Base-by-base conservation (phyloP, 1,140 invertebrate species). In the Drosophila arawakana region DNA sequence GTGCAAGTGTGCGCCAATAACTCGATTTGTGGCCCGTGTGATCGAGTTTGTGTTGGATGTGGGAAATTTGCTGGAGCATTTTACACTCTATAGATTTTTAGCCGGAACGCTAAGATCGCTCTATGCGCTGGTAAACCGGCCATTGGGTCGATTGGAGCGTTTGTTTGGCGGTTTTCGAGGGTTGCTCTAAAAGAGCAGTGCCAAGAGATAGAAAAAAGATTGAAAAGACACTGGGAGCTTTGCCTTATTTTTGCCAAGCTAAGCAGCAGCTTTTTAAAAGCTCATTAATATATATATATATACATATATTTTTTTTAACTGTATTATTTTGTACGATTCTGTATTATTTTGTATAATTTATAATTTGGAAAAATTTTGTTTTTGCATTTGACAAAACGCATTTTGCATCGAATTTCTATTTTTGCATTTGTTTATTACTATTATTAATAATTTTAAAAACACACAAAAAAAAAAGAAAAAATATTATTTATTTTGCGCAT, bases 1-100 rank as follows among this genome's bases (percentile, higher is more conserved):
- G 76, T 92, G 91, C 85, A 80, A 91, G 66, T 92, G 91, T 81
- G 90, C 85, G 67, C 82, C 90, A 30, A 92, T 92, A 60, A 91
- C 89, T 44, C 91, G 91, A 11, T 92, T 92, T 70, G 71, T 92
- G 65, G 91, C 90, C n/a, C 81, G 88, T 18, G 52, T 81, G 49
- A 89, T 92, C 46, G 89, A 92, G 18, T 92, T 91, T 70, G 62
- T 92, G 44, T 54, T 90, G 60, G 82, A 92, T 66, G 21, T 89
- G 35, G 71, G 78, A 68, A 92, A 92, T 76, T 35, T 92, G 62
- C 70, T 92, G 54, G 71, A 88, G 76, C 75, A 92, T 74, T 92
- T 91, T 68, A 62, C 80, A 44, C 78, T 92, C 54, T 92, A 92
- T 73, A 79, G 81, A 39, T 92, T 91, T 55, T 62, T 92, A 55